Percentiles rank a stretch among this genome's conserved stretches.
Conservation (phyloP, 2,113 vertebrate species). For the Oreotrochilus melanogaster region DNA sequence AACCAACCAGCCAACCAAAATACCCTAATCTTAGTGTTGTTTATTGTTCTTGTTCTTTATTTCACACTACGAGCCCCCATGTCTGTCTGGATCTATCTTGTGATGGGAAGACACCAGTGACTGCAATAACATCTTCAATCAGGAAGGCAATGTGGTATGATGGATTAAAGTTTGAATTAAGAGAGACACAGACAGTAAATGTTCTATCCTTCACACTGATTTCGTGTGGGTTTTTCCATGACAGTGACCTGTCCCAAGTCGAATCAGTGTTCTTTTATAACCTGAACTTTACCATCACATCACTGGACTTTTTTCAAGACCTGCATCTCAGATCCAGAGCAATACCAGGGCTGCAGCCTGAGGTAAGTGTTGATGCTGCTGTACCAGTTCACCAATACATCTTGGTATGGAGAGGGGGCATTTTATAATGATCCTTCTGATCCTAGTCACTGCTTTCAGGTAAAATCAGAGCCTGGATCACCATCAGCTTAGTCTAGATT, state of each 20-base stretch:
- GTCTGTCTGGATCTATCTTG: background rate
- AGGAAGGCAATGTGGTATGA: background rate
- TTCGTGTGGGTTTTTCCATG: background rate
- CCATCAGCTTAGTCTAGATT: background rate
- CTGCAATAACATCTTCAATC: background rate
- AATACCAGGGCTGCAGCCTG: background rate
- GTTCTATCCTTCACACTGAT: background rate
- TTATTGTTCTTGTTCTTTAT: too few species aligned
- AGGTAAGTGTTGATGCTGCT: background rate
- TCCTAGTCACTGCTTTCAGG: background rate
- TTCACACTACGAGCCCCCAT: background rate
- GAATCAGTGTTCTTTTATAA: background rate
- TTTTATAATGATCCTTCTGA: background rate
- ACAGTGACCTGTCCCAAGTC: background rate
- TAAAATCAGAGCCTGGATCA: background rate
- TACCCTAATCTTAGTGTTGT: background rate
- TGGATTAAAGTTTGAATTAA: background rate
- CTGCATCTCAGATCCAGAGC: background rate
- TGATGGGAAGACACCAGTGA: background rate
- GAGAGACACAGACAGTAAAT: background rate
- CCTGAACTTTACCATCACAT: background rate
- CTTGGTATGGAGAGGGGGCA: background rate
- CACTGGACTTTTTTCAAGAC: background rate
- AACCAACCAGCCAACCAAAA: background rate
- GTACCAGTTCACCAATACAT: background rate